These are phyloP conservation scores for Sitodiplosis mosellana DNA, from an alignment of 1,140 invertebrate species.

Conservation along the genomic window DNA sequence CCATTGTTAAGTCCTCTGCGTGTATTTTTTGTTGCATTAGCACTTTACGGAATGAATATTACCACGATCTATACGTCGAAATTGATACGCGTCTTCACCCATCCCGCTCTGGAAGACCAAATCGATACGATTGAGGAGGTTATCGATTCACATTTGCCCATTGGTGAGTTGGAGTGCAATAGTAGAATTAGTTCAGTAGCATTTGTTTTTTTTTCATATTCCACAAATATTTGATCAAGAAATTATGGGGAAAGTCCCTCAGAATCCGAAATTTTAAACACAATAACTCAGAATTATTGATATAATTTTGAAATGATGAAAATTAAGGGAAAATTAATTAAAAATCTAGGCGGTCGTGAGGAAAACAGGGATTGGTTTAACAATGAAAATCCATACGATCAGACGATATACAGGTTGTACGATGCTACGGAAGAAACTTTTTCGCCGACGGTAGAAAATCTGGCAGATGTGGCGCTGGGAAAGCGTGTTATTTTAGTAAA, in stretches of 20 bases:
- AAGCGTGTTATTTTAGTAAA: conserved; percentile 16
- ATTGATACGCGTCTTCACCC: conserved; percentile 29
- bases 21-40: conserved; percentile 28
- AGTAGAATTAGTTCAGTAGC: neutral
- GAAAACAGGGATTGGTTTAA: conserved; percentile 30
- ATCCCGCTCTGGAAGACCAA: conserved; percentile 28
- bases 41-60: conserved; percentile 29
- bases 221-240: neutral
- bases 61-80: conserved; percentile 31
- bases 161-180: conserved; percentile 8
- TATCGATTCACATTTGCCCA: conserved; percentile 24
- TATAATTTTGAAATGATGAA: neutral
- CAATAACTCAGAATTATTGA: neutral
- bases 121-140: conserved; percentile 28
- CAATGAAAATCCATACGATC: conserved; percentile 25
- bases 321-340: too few species aligned
- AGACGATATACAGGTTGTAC: conserved; percentile 24
- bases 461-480: conserved; percentile 24
- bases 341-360: conserved; percentile 25
- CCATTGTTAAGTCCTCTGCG: conserved; percentile 25
- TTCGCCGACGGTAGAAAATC: conserved; percentile 18
- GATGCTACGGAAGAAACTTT: conserved; percentile 20
- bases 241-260: neutral
- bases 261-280: neutral
- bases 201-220: neutral